Base-by-base conservation (phyloP, 2,113 vertebrate genomes). In the Thunnus thynnus region DNA sequence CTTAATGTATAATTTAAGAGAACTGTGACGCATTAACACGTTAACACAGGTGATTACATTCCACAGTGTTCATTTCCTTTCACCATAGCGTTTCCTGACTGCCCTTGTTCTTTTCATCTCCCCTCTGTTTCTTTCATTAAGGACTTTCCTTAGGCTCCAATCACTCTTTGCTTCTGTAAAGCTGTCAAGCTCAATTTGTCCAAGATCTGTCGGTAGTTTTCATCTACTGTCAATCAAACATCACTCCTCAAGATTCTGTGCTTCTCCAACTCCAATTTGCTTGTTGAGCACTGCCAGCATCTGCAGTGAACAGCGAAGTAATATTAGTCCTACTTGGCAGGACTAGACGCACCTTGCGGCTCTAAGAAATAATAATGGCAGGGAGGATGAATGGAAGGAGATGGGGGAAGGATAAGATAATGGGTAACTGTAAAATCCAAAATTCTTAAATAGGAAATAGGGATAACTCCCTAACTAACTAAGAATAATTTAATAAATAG, bases 261-360 rank as follows among this genome's bases (percentile, higher is more conserved):
- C 5, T 65, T 51, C n/a, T 76, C 63, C 60, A 47, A 17, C 56
- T 48, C 17, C 41, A 62, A 44, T 68, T 47, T 66, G 36, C 36
- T 69, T 58, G 20, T 51, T 76, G 25, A 73, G 9, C 14, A 36
- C 57, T 13, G 46, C 36, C 5, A 46, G 27, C 30, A 17, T 58
- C 47, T 58, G 9, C 30, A 56, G 55, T 57, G 27, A 60, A 64
- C 54, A 54, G 32, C 3, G 5, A 46, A 88, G 47, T 44, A 61
- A 75, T 88, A 83, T 60, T 32, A 67, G 11, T 30, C 65, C 72
- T 76, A 36, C 50, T 67, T 91, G 65, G 80, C 22, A 87, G 48
- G 32, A 72, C 55, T 47, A 58, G 50, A 65, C 14, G 20, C 9
- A 78, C 32, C 56, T 63, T 57, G 17, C 2, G 8, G 60, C 60